These are phyloP conservation scores for Syngnathus acus DNA, from an alignment of 2,797 vertebrate species.

Conservation along the genomic window DNA sequence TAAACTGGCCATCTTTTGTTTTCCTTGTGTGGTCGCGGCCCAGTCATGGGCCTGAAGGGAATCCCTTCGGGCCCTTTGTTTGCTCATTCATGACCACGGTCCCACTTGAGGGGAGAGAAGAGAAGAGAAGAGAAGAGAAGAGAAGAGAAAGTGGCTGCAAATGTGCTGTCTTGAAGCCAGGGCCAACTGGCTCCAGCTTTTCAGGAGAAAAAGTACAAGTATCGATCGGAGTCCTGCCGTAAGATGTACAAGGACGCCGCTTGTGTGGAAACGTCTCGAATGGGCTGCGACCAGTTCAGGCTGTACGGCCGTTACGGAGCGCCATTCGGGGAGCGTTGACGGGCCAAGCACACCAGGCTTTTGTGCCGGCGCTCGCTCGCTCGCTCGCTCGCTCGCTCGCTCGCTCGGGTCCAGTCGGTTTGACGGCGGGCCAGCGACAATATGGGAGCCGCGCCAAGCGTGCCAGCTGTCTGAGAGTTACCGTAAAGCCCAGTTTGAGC, in stretches of 20 bases:
- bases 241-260: no score
- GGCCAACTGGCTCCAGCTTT: no score
- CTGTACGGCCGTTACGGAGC: no score
- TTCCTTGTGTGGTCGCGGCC: slow-evolving; percentile 60
- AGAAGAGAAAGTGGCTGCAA: slow-evolving; percentile 55
- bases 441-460: slow-evolving; percentile 72
- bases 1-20: slow-evolving; percentile 67
- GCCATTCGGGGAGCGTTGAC: no score
- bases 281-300: no score
- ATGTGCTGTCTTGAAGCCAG: slow-evolving; percentile 41
- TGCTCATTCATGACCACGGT: slow-evolving; percentile 64
- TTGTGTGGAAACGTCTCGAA: no score
- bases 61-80: slow-evolving; percentile 61
- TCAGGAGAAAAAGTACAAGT: no score
- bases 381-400: no score
- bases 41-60: slow-evolving; percentile 12
- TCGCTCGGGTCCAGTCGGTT: slow-evolving; percentile 69
- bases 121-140: no score
- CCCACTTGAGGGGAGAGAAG: slow-evolving; percentile 16
- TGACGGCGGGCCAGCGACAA: slow-evolving; percentile 77
- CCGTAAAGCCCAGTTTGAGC: slow-evolving; percentile 70
- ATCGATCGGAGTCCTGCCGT: no score
- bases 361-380: slow-evolving; percentile 77
- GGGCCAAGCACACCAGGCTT: slow-evolving; percentile 66
- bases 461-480: slow-evolving; percentile 78